Base-by-base conservation (phyloP, 2,113 vertebrate genomes). In the Globicephala melas region DNA sequence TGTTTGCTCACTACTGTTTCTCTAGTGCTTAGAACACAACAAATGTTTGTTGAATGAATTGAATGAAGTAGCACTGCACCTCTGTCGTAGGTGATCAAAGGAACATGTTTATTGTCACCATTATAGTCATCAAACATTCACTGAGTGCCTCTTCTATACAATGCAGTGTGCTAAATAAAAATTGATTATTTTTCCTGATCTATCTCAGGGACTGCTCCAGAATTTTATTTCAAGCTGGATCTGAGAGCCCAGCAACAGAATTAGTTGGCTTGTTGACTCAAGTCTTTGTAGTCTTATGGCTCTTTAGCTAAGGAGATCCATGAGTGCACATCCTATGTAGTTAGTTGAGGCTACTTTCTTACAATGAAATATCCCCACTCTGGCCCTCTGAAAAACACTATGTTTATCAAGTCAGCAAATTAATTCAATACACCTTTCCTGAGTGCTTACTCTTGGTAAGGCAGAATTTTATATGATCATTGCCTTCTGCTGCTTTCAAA, bases 401-500 rank as follows among this genome's bases (percentile, higher is more conserved):
- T 55, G 82, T 88, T 63, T 85, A 73, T 65, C 63, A 70, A 70
- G 17, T 33, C 70, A 91, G 47, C 18, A 89, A 93, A 85, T 89
- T 76, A 85, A 77, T 80, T 95, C 73, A 94, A 36, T 92, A 67
- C 1, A 36, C 20, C 47, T 86, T 95, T 96, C 62, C 53, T 36
- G 33, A 96, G 26, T 79, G 47, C 20, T 60, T 67, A 12, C 31
- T 91, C 25, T 81, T 65, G 70, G n/a, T 55, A 87, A 97, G 60
- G 23, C 8, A 95, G 47, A 17, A 12, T 95, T 87, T 90, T 80
- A 81, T 15, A 21, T 25, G 38, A 80, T 58, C 21, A 55, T 18
- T 76, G 76, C 18, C 25, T 96, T 92, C 38, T 84, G 25, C 50
- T 96, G 63, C 60, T 96, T 97, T 92, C 65, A 94, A 94, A 67